Base-by-base conservation (phyloP, 2,888 invertebrate genomes). In the Cryptus armator region DNA sequence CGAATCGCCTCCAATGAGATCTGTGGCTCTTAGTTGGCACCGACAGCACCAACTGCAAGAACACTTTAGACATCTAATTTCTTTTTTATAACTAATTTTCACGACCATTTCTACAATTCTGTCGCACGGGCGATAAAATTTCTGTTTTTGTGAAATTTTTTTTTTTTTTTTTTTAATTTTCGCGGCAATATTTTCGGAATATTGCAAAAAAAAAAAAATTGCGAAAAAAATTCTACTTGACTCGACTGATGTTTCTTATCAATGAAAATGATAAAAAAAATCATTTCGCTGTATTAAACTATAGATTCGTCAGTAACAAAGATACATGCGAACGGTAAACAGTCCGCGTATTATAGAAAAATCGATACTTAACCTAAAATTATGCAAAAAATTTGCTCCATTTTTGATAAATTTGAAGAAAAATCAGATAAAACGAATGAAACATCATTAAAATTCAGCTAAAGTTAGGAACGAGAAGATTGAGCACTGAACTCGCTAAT, bases 1-100 rank as follows among this genome's bases (percentile, higher is more conserved):
- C 62, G 29, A 62, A 62, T 29, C 62, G n/a, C 32, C 14, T 62
- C 62, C 62, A 29, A 62, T 62, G 32, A 62, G 29, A 62, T 32
- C 29, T 14, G 6, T 14, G 29, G 2, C 62, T 32, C 14, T 32
- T 32, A 62, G 62, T 32, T 62, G 62, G 7, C 32, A 14, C 14
- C 29, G 59, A 59, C 29, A 12, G 62, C 29, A 7, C 62, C 29
- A 14, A 32, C 62, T 32, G n/a, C 12, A 14, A 29, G 29, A 14
- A 32, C 32, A 14, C 32, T 3, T 62, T 32, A 1, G 14, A 6
- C 14, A 1, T 29, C 62, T n/a, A 62, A 32, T 62, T 62, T 62
- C 32, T 3, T 32, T 32, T 14, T 9, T 3, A 62, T 62, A 62
- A 14, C 2, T 4, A 12, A 32, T 14, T 3, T 14, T 2, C 29